These are phyloP conservation scores for Parnassius apollo DNA, from an alignment of 2,888 invertebrate species.

Conservation along the genomic window DNA sequence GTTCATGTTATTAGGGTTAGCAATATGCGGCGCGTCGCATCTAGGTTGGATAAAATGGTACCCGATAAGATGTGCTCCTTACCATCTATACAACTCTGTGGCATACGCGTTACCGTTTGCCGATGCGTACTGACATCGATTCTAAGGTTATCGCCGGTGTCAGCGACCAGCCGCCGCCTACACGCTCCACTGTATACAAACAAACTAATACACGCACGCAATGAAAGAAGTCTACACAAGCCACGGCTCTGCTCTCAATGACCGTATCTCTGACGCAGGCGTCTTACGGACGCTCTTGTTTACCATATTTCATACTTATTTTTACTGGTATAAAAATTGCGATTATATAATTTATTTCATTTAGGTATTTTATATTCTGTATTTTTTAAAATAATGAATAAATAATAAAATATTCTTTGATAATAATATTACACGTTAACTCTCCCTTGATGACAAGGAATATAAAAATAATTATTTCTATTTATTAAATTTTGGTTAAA, in stretches of 20 bases:
- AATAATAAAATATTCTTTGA: too few relatives aligned
- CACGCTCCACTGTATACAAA: conserved; percentile 55
- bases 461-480: too few relatives aligned
- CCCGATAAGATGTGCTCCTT: conserved; percentile 26
- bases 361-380: background rate
- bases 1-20: background rate
- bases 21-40: conserved; percentile 5
- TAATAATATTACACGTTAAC: too few relatives aligned
- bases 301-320: conserved; percentile 34
- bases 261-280: conserved; percentile 51
- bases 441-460: too few relatives aligned
- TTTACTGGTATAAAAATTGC: background rate
- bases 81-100: conserved; percentile 32
- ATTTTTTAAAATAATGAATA: too few relatives aligned
- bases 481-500: too few relatives aligned
- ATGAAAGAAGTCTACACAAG: conserved; percentile 35
- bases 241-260: conserved; percentile 40
- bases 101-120: conserved; percentile 52
- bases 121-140: conserved; percentile 67
- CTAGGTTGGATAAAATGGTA: conserved; percentile 26
- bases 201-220: conserved; percentile 32
- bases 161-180: conserved; percentile 75
- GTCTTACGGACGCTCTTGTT: conserved; percentile 51
- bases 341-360: background rate
- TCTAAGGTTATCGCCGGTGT: conserved; percentile 77